These are phyloP conservation scores for Hedychridium roseum DNA, from an alignment of 2,888 invertebrate species.

Conservation along the genomic window DNA sequence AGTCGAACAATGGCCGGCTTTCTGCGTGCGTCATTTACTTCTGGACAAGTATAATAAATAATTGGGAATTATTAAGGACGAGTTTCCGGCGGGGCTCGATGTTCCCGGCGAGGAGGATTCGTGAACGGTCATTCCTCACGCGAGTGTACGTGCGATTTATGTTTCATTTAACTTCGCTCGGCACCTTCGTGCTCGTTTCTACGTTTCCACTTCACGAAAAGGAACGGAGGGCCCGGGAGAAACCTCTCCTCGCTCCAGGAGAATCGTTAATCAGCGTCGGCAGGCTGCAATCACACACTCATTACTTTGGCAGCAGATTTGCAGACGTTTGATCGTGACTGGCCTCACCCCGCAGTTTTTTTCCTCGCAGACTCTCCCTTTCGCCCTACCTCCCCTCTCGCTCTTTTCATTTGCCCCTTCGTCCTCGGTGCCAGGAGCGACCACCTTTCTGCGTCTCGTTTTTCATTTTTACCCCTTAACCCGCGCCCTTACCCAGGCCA, in stretches of 20 bases:
- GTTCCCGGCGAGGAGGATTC: too few relatives aligned
- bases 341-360: too few relatives aligned
- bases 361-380: slow-evolving; percentile 1
- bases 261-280: too few relatives aligned
- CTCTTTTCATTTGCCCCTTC: background rate
- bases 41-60: too few relatives aligned
- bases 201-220: background rate
- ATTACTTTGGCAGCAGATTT: too few relatives aligned
- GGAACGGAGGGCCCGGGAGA: background rate
- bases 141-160: background rate
- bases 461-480: slow-evolving; percentile 23
- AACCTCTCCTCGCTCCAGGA: too few relatives aligned
- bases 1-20: background rate
- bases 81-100: too few relatives aligned
- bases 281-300: too few relatives aligned
- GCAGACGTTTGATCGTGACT: too few relatives aligned
- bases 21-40: background rate
- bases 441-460: slow-evolving; percentile 37
- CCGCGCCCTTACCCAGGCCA: too few relatives aligned
- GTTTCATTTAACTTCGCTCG: background rate
- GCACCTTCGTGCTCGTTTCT: background rate
- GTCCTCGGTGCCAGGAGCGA: background rate
- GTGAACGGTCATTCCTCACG: background rate
- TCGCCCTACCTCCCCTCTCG: background rate
- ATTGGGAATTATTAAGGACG: too few relatives aligned